Conservation (phyloP, 2,888 invertebrate genomes). For the Drepana falcataria region DNA sequence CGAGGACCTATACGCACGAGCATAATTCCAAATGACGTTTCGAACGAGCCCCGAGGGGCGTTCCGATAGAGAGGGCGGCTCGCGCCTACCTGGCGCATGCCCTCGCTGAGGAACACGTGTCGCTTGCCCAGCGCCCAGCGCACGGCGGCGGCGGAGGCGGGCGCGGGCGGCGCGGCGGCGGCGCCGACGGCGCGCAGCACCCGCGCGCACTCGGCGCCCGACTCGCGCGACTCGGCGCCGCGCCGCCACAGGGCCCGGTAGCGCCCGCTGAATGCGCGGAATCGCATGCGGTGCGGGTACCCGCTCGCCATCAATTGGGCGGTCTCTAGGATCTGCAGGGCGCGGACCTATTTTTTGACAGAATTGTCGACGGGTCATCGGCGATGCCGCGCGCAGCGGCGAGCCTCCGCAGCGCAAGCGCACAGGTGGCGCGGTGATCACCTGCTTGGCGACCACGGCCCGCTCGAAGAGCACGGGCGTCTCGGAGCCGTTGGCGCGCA, state of each 20-base stretch:
- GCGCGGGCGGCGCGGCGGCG: conserved; percentile 89
- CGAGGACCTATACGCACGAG: conserved; percentile 82
- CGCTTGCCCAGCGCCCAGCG: conserved; percentile 95
- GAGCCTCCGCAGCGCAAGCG: too few relatives aligned
- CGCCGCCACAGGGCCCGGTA: conserved; percentile 93
- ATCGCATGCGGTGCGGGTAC: conserved; percentile 96
- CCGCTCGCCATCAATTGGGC: conserved; percentile 97
- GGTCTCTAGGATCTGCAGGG: conserved; percentile 94
- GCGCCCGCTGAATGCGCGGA: conserved; percentile 92
- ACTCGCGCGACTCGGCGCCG: conserved; percentile 79
- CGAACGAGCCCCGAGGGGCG: conserved; percentile 6
- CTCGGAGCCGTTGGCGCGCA: conserved; percentile 91
- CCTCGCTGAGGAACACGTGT: conserved; percentile 96
- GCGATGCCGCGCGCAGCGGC: too few relatives aligned
- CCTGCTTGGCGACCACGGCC: conserved; percentile 88
- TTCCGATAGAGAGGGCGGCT: too few relatives aligned
- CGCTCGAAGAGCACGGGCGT: conserved; percentile 91
- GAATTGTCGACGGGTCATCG: too few relatives aligned
- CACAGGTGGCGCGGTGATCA: conserved; percentile 49
- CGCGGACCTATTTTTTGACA: conserved; percentile 79
- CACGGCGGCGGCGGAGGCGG: conserved; percentile 79
- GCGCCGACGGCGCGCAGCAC: conserved; percentile 87
- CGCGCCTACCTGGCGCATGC: conserved; percentile 86
- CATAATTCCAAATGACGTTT: not conserved
- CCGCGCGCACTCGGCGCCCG: conserved; percentile 80